phyloP scores from a whole-genome alignment of 2,113 vertebrate species.

The Diphyllodes magnificus region DNA sequence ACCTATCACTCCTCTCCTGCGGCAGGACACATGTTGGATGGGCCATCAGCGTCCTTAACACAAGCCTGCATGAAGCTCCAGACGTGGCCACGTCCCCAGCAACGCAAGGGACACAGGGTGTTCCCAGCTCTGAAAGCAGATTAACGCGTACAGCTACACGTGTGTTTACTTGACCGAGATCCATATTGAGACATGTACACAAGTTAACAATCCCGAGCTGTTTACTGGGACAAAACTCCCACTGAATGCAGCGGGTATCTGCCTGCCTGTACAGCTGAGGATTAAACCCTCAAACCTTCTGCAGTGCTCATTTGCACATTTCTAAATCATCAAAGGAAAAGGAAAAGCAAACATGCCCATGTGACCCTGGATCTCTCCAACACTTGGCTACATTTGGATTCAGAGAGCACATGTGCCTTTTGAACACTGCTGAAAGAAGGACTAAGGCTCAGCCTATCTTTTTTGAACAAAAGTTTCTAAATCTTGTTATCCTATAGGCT shows the following conservation, averaged over 20 bases:
- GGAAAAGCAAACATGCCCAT: neutral
- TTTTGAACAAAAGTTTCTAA: neutral
- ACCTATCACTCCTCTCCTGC: neutral
- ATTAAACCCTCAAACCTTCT: neutral
- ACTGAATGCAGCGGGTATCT: fast-evolving
- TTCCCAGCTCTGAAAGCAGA: neutral
- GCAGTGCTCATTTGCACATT: neutral
- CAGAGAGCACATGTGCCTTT: neutral
- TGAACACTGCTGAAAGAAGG: fast-evolving
- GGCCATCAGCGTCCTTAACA: neutral
- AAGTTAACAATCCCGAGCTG: neutral
- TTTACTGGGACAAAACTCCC: neutral
- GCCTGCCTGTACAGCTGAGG: neutral
- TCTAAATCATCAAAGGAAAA: neutral
- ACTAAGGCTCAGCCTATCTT: neutral
- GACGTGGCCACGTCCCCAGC: neutral
- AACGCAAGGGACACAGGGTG: neutral
- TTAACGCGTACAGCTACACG: neutral
- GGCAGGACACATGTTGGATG: fast-evolving
- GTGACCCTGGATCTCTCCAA: neutral
- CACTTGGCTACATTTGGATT: neutral
- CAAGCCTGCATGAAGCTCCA: fast-evolving
- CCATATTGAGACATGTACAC: neutral
- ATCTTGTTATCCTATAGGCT: neutral
- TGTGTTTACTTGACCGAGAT: neutral